Evolutionary conservation across 2,888 invertebrate species (phyloP), one percentile per base, ranked within the genome.

Genomic region (Danaus chrysippus): DNA sequence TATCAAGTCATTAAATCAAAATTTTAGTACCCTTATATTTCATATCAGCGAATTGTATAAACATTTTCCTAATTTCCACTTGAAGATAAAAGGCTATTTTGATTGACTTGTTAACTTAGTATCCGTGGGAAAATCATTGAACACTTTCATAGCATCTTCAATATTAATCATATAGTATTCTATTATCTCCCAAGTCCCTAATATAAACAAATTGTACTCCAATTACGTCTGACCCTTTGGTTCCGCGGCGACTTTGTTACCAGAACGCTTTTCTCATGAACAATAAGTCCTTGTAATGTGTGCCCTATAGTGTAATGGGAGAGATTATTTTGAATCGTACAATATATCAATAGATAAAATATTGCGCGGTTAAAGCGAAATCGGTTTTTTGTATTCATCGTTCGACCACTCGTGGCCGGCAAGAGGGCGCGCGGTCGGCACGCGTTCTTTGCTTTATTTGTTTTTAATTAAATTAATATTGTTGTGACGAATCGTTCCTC

Each of bases 401-500:
- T 74, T 76, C 83, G 76, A 75, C 83, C 82, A 80, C 67, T 79
- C 86, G 77, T 82, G 74, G 70, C 82, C 67, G 54, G 70, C 79
- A 76, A 86, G 87, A 83, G 85, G 81, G 77, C 70, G 81, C 82
- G 75, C 74, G 71, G 75, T 69, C 73, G 86, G 65, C 89, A 89
- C 89, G 88, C 86, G 90, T 71, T 70, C 76, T 77, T 76, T 79
- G 73, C 73, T 74, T 76, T 86, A 81, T 87, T 87, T 85, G 76
- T 75, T 78, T 84, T 86, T 81, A 86, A 86, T 87, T 86, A 80
- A 79, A 85, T 84, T 85, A 81, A 83, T 83, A 77, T 73, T 69
- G 66, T 70, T 75, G 71, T 78, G 77, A 77, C 74, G 76, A 78
- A 82, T 82, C 73, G 71, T 65, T 76, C 57, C 60, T 59, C 66